These are phyloP conservation scores for Oreohelix idahoensis DNA, from an alignment of 1,140 invertebrate species.

Conservation along the genomic window DNA sequence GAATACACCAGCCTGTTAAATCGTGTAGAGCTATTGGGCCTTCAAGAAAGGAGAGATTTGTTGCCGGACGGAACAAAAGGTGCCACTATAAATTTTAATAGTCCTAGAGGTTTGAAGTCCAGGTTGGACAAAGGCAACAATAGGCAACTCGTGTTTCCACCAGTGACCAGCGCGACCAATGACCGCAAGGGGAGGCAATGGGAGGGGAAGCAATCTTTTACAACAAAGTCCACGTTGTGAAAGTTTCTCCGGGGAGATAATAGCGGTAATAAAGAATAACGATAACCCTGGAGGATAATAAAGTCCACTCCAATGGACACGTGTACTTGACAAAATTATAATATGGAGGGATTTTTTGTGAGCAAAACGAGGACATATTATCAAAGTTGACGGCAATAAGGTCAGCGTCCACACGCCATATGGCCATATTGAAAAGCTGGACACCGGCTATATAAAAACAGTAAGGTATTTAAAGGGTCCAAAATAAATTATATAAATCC, in stretches of 20 bases:
- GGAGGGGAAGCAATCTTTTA: not conserved
- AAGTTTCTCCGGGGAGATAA: not conserved
- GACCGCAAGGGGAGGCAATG: not conserved
- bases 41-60: not conserved
- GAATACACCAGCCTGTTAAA: not conserved
- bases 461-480: too few species aligned
- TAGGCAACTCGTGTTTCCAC: constrained; percentile 3
- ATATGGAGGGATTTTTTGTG: not conserved
- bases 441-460: not conserved
- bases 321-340: constrained; percentile 1
- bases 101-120: not conserved
- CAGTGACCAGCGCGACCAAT: constrained; percentile 6
- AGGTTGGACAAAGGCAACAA: constrained; percentile 1
- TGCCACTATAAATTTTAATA: not conserved
- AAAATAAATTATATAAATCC: not conserved
- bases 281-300: not conserved
- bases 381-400: not conserved
- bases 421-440: not conserved
- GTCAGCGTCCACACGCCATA: not conserved
- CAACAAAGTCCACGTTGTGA: not conserved
- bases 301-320: constrained; percentile 14
- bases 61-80: not conserved
- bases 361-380: constrained; percentile 3
- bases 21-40: not conserved
- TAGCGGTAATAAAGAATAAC: not conserved